Evolutionary conservation across 2,797 vertebrate species (phyloP).

Genomic region (Limosa lapponica): DNA sequence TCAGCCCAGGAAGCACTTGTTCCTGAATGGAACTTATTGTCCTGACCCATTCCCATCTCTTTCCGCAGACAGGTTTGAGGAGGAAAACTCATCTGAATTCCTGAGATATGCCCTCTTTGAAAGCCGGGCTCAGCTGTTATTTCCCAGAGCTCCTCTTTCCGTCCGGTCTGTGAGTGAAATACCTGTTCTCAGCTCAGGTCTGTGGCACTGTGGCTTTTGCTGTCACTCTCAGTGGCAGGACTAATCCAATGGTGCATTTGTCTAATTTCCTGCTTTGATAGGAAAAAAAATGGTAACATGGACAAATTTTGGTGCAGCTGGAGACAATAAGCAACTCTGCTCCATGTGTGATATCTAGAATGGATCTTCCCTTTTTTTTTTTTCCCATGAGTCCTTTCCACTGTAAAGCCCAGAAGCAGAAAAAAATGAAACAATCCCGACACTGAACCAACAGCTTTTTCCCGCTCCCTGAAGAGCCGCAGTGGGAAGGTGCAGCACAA

Average conservation of each 20-base stretch:
- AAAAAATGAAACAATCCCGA: not conserved
- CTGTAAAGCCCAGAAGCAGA: not conserved
- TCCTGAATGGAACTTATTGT: constrained; percentile 20
- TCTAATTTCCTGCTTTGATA: not conserved
- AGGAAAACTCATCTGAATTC: not conserved
- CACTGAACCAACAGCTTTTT: not conserved
- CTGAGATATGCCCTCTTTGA: not conserved
- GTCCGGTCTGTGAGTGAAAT: not conserved
- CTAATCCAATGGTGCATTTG: not conserved
- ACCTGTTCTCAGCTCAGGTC: not conserved
- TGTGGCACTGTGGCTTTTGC: not conserved
- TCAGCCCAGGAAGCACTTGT: constrained; percentile 21
- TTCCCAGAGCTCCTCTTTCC: not conserved
- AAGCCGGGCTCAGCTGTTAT: not conserved
- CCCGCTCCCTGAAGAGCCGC: not conserved
- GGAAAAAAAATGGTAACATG: not conserved
- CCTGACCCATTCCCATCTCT: not conserved
- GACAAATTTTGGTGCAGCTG: not conserved
- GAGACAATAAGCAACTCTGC: not conserved
- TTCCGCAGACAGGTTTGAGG: not conserved
- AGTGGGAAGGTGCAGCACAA: not conserved
- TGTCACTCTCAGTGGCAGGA: not conserved
- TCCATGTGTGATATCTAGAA: not conserved
- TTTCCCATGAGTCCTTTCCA: not conserved
- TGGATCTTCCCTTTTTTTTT: not conserved